These are phyloP conservation scores for Daubentonia madagascariensis DNA, from an alignment of 2,113 vertebrate species.

Conservation along the genomic window DNA sequence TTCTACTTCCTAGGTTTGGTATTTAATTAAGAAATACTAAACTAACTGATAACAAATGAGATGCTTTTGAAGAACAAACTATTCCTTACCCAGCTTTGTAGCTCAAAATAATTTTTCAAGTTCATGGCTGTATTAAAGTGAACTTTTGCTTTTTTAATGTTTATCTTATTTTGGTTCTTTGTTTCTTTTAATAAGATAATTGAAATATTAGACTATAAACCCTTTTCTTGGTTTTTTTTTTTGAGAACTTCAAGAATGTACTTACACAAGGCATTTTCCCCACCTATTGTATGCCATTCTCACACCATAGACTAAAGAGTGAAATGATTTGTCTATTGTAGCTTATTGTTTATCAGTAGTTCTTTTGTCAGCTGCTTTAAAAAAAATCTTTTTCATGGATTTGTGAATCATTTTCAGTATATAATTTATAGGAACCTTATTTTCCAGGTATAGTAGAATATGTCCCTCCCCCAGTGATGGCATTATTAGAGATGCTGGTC, in stretches of 20 bases:
- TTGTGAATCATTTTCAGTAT: conserved; percentile 54
- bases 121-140: conserved; percentile 63
- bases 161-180: conserved; percentile 52
- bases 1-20: conserved; percentile 59
- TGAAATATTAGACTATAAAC: conserved; percentile 55
- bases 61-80: conserved; percentile 64
- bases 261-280: conserved; percentile 21
- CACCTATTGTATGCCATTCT: conserved; percentile 68
- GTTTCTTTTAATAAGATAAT: conserved; percentile 50
- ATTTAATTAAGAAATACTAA: conserved; percentile 51
- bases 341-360: conserved; percentile 43
- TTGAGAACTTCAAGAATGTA: conserved; percentile 55
- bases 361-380: conserved; percentile 58
- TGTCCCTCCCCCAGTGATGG: conserved; percentile 36
- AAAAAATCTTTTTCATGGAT: background rate
- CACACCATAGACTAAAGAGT: conserved; percentile 71
- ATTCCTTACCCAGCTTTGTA: conserved; percentile 50
- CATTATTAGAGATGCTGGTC: conserved; percentile 57
- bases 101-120: conserved; percentile 49
- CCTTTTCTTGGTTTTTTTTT: background rate
- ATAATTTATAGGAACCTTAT: conserved; percentile 58
- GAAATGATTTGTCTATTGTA: conserved; percentile 38
- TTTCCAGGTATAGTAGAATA: conserved; percentile 43
- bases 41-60: conserved; percentile 55
- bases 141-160: conserved; percentile 33